Conservation (phyloP, 1,140 invertebrate genomes). For the Procambarus clarkii region DNA sequence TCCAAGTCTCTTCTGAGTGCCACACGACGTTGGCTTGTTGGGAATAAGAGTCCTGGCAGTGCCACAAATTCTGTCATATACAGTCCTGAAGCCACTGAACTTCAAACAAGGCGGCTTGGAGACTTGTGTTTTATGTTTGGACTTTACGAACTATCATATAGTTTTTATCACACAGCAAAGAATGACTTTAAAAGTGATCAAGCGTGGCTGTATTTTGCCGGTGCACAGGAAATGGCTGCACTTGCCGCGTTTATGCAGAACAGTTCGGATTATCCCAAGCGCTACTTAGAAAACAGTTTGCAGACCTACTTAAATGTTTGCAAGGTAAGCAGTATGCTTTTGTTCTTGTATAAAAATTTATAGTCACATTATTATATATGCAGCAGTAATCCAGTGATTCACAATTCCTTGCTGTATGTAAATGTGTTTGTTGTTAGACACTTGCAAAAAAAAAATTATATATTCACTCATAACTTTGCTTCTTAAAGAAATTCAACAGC, state of each 20-base stretch:
- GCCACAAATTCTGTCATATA: constrained; percentile 78
- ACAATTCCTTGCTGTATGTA: no score
- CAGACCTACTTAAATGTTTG: constrained; percentile 71
- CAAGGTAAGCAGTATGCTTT: constrained; percentile 42
- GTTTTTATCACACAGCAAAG: constrained; percentile 95
- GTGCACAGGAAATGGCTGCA: constrained; percentile 96
- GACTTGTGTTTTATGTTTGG: constrained; percentile 98
- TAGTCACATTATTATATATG: not conserved
- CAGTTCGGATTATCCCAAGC: constrained; percentile 76
- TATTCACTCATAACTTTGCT: no score
- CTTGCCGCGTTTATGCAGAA: constrained; percentile 93
- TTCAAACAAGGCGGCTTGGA: constrained; percentile 93
- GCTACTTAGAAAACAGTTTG: constrained; percentile 68
- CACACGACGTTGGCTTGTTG: constrained; percentile 95
- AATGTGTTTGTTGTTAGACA: no score
- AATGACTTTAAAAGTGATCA: constrained; percentile 96
- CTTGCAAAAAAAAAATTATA: no score
- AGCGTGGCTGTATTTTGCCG: constrained; percentile 97
- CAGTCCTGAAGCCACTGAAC: constrained; percentile 90
- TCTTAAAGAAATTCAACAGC: no score
- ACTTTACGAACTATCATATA: constrained; percentile 93
- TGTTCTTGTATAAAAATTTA: not conserved
- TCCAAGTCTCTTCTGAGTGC: constrained; percentile 90
- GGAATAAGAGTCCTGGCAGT: constrained; percentile 78
- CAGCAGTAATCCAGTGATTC: no score